Evolutionary conservation across 2,113 vertebrate genomes (phyloP).

Genomic region (Cichladusa arquata): DNA sequence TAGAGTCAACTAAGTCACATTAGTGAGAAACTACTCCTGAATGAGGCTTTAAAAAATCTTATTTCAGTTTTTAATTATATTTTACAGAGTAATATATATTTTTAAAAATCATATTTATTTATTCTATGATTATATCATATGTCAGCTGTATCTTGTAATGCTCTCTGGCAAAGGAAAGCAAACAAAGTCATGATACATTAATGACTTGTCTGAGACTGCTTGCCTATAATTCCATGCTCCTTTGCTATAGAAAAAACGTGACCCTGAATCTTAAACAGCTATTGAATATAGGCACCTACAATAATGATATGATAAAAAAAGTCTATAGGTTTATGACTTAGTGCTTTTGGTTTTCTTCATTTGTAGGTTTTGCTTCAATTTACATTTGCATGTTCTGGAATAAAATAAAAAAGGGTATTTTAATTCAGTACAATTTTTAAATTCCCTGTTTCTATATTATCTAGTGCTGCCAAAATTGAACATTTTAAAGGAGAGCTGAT

Average conservation of each 20-base stretch:
- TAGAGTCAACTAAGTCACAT: background rate
- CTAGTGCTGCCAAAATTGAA: background rate
- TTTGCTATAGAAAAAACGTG: constrained; percentile 72
- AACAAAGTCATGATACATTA: constrained; percentile 80
- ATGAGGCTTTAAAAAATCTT: background rate
- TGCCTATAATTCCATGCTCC: constrained; percentile 76
- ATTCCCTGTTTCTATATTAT: background rate
- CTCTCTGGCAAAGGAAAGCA: constrained; percentile 91
- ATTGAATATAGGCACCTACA: constrained; percentile 29
- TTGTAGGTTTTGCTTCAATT: background rate
- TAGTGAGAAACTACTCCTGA: background rate
- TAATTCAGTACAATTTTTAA: background rate
- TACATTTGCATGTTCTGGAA: background rate
- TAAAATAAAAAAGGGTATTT: background rate
- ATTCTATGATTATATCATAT: constrained; percentile 80
- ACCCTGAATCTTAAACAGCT: constrained; percentile 63
- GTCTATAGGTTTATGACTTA: background rate
- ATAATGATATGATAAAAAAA: constrained; percentile 36
- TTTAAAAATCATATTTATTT: constrained; percentile 84
- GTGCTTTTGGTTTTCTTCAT: constrained; percentile 23
- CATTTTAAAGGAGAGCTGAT: background rate
- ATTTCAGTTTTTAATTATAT: constrained; percentile 24
- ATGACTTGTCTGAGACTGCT: constrained; percentile 68
- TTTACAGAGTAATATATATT: constrained; percentile 62
- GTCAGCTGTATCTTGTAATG: constrained; percentile 81